Base-by-base conservation (phyloP, 2,113 vertebrate species). In the Saccopteryx bilineata region DNA sequence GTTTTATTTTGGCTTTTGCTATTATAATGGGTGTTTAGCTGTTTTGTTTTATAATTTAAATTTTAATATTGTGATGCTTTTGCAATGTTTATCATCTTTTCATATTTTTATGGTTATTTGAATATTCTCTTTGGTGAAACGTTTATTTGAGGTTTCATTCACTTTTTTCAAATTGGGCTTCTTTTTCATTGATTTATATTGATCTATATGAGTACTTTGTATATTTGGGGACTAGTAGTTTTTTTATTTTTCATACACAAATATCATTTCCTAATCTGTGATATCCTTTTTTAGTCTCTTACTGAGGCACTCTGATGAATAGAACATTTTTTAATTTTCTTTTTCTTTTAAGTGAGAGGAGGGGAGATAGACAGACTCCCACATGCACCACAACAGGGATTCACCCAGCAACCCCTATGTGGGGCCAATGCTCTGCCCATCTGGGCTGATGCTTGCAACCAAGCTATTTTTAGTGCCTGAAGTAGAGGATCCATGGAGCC, bases 11-110 rank as follows among this genome's bases (percentile, higher is more conserved):
- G 5, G 60, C 31, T 76, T 33, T 66, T 92, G 39, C 39, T 52
- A 61, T 90, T 93, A 78, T 60, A 91, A 68, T n/a, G 11, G 14
- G 4, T 84, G 1, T 68, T 4, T n/a, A 79, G 60, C 33, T 90
- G 10, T 87, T 90, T 66, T 84, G 39, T n/a, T 80, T 93, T 80
- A 46, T 75, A 69, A 14, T 61, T 94, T 91, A 88, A 92, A 58
- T 66, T 87, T 85, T 74, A 93, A 91, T 71, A 78, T 33, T 17
- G 60, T 87, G 58, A 31, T 74, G 8, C 8, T 26, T 90, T 80
- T 87, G 33, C 52, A 79, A 66, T 83, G n/a, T 74, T 96, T 78
- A 87, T 90, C 26, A 87, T 58, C 7, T 33, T 90, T 90, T 61
- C 26, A 63, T 63, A 82, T 56, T 78, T 91, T 78, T 48, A 28